Evolutionary conservation across 2,888 invertebrate species (phyloP).

Genomic region (Diploptera punctata): DNA sequence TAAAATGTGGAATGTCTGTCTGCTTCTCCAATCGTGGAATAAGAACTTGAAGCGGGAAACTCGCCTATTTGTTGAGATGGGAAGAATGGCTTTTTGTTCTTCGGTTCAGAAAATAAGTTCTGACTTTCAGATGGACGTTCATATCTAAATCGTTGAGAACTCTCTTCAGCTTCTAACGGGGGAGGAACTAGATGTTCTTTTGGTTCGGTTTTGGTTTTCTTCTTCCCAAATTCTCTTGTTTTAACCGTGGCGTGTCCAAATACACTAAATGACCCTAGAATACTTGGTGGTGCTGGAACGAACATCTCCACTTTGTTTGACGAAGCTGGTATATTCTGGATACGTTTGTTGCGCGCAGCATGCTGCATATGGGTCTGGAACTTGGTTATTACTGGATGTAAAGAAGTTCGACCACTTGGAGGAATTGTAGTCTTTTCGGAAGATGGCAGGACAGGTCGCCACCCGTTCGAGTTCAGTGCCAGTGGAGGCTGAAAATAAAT

Average conservation of each 20-base stretch:
- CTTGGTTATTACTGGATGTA: conserved; percentile 39
- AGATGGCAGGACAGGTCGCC: conserved; percentile 39
- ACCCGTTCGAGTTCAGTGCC: conserved; percentile 36
- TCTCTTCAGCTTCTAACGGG: conserved; percentile 8
- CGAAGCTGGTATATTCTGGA: neutral
- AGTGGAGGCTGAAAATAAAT: conserved; percentile 39
- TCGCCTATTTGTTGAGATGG: conserved; percentile 5
- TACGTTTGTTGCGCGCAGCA: conserved; percentile 32
- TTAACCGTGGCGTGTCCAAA: conserved; percentile 57
- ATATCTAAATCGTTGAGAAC: neutral
- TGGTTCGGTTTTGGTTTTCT: conserved; percentile 30
- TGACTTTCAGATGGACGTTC: neutral
- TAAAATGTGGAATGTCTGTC: neutral
- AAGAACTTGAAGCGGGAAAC: neutral
- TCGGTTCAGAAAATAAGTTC: neutral
- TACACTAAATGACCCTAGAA: conserved; percentile 64
- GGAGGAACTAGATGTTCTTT: conserved; percentile 36
- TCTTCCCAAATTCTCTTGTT: conserved; percentile 19
- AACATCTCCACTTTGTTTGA: conserved; percentile 28
- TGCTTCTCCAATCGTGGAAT: neutral
- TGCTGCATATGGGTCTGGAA: conserved; percentile 38
- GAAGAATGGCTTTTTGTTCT: neutral
- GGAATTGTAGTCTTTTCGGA: conserved; percentile 3
- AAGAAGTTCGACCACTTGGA: neutral
- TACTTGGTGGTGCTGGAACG: conserved; percentile 33